Evolutionary conservation across 1,140 invertebrate genomes (phyloP).

Genomic region (Metopolophium dirhodum): DNA sequence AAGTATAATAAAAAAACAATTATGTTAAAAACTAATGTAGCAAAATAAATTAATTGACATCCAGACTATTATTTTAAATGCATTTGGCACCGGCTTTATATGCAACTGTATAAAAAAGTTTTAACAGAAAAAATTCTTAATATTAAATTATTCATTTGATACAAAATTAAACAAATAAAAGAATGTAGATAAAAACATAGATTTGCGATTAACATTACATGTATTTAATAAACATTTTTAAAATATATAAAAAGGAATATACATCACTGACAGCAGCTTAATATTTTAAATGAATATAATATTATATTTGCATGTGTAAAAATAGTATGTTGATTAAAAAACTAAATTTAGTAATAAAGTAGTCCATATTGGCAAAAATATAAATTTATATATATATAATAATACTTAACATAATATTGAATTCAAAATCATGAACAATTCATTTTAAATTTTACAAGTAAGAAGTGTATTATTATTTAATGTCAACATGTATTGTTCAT

Average conservation of each 20-base stretch:
- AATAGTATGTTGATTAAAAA: conserved; percentile 1
- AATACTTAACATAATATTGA: not conserved
- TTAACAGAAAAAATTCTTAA: not conserved
- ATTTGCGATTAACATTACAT: not conserved
- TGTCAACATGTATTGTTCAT: not conserved
- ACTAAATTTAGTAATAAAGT: not conserved
- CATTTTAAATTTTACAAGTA: not conserved
- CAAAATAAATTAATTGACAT: conserved; percentile 47
- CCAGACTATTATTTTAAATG: conserved; percentile 49
- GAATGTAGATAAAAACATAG: not conserved
- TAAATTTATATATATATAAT: not conserved
- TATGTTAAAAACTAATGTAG: not conserved
- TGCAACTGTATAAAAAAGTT: not conserved
- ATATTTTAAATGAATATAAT: not conserved
- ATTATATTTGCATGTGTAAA: conserved; percentile 8
- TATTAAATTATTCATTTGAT: conserved; percentile 26
- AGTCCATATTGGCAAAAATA: not conserved
- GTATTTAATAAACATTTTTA: not conserved
- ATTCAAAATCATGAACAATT: not conserved
- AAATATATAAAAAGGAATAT: conserved; percentile 14
- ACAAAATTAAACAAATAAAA: not conserved
- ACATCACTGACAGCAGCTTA: not conserved
- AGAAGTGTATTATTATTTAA: not conserved
- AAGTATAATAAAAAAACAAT: not conserved
- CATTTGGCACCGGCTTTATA: conserved; percentile 7